A percentile compares a stretch with the other conserved stretches of the same genome.
Conservation (phyloP, 2,113 vertebrate species). For the Monarcha castaneiventris region DNA sequence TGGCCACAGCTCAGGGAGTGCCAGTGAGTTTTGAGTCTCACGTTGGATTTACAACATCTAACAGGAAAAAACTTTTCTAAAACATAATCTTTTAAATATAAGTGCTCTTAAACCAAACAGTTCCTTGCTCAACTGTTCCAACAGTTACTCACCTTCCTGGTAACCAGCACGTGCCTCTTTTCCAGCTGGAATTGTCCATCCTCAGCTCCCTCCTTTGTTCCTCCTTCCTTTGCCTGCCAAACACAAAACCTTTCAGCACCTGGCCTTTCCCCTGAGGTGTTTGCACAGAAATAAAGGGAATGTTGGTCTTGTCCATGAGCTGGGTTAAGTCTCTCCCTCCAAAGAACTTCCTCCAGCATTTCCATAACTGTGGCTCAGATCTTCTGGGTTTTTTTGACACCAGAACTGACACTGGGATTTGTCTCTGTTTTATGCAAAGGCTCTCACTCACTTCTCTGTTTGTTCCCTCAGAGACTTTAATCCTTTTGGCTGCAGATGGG, state of each 20-base stretch:
- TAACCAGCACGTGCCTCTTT: not conserved
- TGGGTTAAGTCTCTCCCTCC: not conserved
- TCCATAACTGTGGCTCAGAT: not conserved
- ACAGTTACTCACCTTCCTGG: not conserved
- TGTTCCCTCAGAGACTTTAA: not conserved
- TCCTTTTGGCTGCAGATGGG: not conserved
- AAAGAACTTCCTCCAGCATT: not conserved
- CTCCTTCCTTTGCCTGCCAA: not conserved
- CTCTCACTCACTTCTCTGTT: not conserved
- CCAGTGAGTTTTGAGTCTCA: not conserved
- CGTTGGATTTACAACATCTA: not conserved
- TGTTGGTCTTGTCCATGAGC: not conserved
- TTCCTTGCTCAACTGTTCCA: not conserved
- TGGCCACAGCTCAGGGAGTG: not conserved
- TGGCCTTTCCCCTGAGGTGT: not conserved
- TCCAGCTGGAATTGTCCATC: not conserved
- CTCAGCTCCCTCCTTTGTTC: not conserved
- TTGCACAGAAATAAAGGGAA: not conserved
- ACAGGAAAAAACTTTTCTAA: not conserved
- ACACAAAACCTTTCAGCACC: not conserved
- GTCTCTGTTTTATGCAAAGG: not conserved
- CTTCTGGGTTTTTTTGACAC: not conserved
- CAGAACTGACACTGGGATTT: not conserved
- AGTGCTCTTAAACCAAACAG: not conserved
- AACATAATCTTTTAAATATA: not conserved